A percentile compares a stretch with the other conserved stretches of the same genome.
Evolutionary conservation across 2,888 invertebrate species (phyloP).

Genomic region (Leptinotarsa rubiginosa): DNA sequence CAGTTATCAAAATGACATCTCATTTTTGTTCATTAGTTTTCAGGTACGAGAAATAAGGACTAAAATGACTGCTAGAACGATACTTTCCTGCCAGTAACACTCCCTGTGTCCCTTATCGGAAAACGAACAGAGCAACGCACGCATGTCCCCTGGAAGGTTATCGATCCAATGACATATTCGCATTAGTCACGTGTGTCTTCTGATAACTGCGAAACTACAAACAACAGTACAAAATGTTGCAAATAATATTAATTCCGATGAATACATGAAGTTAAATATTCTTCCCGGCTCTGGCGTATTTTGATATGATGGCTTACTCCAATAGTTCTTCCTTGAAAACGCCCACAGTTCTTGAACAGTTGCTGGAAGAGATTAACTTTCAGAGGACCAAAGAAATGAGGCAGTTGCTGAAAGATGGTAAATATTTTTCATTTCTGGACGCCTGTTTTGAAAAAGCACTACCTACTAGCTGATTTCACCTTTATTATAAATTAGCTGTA

Average conservation of each 20-base stretch:
- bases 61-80: not conserved
- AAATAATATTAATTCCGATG: conserved; percentile 16
- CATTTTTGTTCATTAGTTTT: not conserved
- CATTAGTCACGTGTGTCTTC: conserved; percentile 32
- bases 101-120: not conserved
- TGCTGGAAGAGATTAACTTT: conserved; percentile 91
- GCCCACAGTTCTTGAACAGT: conserved; percentile 84
- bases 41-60: not conserved
- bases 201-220: conserved; percentile 8
- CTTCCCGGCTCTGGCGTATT: not conserved
- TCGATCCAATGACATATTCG: conserved; percentile 30
- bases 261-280: conserved; percentile 23
- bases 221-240: conserved; percentile 18
- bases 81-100: not conserved
- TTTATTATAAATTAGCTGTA: too few species aligned
- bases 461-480: too few species aligned
- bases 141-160: not conserved
- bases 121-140: not conserved
- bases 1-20: too few species aligned
- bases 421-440: conserved; percentile 39
- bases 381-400: conserved; percentile 92
- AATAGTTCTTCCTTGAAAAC: conserved; percentile 64
- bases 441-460: not conserved
- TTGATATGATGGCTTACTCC: conserved; percentile 61
- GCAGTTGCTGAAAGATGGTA: conserved; percentile 89